Evolutionary conservation across 2,797 vertebrate species (phyloP).

Genomic region (Pangasius larnaudii): DNA sequence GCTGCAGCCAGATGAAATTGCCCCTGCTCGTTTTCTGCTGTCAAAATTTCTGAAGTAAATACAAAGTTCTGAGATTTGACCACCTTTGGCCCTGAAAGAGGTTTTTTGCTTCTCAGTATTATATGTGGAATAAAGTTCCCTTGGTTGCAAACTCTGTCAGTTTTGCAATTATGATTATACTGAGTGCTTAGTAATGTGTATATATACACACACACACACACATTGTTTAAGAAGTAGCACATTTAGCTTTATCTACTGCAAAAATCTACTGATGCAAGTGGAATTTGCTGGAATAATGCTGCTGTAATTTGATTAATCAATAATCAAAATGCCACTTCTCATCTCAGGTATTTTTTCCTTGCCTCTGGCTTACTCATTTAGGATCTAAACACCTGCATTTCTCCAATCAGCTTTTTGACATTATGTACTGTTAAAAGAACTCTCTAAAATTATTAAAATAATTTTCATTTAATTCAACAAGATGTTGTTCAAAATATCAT

Average conservation of each 20-base stretch:
- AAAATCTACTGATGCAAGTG: not conserved
- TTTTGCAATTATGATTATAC: no score
- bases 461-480: not conserved
- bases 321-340: not conserved
- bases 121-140: not conserved
- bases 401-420: not conserved
- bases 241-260: not conserved
- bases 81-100: not conserved
- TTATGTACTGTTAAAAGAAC: not conserved
- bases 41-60: constrained; percentile 42
- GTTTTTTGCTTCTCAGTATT: not conserved
- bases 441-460: not conserved
- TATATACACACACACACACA: not conserved
- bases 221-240: not conserved
- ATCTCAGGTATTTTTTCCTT: not conserved
- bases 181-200: not conserved
- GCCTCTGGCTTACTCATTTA: not conserved
- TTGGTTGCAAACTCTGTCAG: not conserved
- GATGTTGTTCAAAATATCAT: not conserved
- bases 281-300: not conserved
- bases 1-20: constrained; percentile 25
- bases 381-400: not conserved
- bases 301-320: not conserved
- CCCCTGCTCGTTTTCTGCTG: constrained; percentile 36
- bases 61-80: not conserved